These are phyloP conservation scores for Rotaria macrura DNA, from an alignment of 2,888 invertebrate species.

Conservation along the genomic window DNA sequence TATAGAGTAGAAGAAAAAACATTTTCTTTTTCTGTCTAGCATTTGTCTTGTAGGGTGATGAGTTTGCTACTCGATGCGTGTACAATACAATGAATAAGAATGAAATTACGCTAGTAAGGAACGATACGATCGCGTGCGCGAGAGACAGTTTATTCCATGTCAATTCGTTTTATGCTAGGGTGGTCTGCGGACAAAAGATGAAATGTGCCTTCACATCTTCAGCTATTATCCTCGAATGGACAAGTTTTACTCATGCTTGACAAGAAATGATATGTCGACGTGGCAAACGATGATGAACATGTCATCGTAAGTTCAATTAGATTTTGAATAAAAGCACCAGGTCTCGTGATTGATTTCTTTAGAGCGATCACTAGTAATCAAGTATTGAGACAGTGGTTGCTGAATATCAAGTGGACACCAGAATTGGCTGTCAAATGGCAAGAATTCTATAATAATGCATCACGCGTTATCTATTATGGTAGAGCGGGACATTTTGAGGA, in stretches of 20 bases:
- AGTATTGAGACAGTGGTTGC: neutral
- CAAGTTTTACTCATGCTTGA: neutral
- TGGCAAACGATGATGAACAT: neutral
- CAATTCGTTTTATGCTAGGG: no score
- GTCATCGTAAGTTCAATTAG: neutral
- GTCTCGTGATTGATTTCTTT: neutral
- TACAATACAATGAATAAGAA: conserved; percentile 21
- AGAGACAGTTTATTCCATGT: no score
- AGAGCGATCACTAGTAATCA: neutral
- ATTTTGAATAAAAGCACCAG: neutral
- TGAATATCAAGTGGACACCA: neutral
- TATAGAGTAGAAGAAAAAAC: neutral
- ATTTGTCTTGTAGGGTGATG: conserved; percentile 22
- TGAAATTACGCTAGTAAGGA: conserved; percentile 22
- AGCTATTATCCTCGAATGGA: conserved; percentile 23
- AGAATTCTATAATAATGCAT: neutral
- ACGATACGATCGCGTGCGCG: neutral
- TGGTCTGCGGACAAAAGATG: conserved; percentile 7
- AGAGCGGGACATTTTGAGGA: neutral
- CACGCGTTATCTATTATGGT: neutral
- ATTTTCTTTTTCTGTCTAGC: neutral
- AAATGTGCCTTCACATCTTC: conserved; percentile 29
- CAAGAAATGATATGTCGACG: neutral
- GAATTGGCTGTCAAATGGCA: neutral
- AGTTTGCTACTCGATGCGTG: conserved; percentile 25